These are phyloP conservation scores for Gallinago nigripennis DNA, from an alignment of 2,797 vertebrate species.

Conservation along the genomic window DNA sequence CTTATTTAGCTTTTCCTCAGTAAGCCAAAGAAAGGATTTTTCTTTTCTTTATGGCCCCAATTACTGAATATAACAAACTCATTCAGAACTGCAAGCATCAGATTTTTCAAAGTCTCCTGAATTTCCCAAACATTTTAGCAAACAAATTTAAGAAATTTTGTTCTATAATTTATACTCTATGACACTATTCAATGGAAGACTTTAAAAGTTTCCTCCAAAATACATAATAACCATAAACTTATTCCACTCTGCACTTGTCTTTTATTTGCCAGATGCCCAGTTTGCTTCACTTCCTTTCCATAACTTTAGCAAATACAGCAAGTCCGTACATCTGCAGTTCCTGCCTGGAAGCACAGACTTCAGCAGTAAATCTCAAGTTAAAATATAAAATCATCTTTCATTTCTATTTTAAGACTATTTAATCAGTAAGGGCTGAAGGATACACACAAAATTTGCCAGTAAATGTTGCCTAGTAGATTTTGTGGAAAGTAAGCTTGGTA, in stretches of 20 bases:
- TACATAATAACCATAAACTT: not conserved
- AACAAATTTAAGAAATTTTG: not conserved
- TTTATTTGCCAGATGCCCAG: not conserved
- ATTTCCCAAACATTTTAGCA: not conserved
- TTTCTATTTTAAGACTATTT: not conserved
- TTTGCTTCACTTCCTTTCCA: not conserved
- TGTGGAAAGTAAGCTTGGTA: not conserved
- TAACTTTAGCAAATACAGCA: not conserved
- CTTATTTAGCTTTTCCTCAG: not conserved
- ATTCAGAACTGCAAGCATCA: not conserved
- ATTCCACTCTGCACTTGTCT: not conserved
- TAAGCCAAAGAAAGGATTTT: not conserved
- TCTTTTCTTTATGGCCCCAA: not conserved
- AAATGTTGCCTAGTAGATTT: not conserved
- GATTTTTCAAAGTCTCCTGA: not conserved
- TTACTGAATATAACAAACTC: not conserved
- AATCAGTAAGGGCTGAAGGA: not conserved
- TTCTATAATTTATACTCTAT: not conserved
- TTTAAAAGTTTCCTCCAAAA: not conserved
- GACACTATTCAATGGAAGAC: not conserved
- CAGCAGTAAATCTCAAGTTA: not conserved
- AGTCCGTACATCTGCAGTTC: not conserved
- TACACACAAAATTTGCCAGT: not conserved
- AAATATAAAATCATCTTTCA: not conserved
- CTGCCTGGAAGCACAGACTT: not conserved